Conservation (phyloP, 2,797 vertebrate species). For the Kryptopterus vitreolus region DNA sequence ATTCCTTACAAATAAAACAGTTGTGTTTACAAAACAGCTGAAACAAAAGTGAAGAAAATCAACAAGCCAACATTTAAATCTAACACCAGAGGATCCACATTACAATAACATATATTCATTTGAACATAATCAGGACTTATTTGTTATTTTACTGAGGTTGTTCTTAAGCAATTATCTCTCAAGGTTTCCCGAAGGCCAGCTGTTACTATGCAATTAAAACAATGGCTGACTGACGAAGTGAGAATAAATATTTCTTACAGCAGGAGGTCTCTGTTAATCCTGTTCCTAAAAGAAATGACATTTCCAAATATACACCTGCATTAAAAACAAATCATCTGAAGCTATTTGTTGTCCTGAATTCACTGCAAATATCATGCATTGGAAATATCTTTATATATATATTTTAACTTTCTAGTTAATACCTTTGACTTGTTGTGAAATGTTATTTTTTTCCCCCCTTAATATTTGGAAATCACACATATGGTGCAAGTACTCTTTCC, state of each 20-base stretch:
- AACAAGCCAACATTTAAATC: background rate
- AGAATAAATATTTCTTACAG: background rate
- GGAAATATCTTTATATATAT: background rate
- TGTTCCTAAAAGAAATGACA: background rate
- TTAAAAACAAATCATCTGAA: background rate
- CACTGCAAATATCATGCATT: background rate
- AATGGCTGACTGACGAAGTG: background rate
- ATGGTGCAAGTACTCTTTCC: background rate
- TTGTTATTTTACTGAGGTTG: background rate
- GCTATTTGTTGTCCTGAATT: background rate
- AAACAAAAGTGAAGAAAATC: background rate
- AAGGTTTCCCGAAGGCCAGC: background rate
- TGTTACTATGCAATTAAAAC: background rate
- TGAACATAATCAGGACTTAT: background rate
- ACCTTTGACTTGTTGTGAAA: background rate
- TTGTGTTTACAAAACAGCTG: background rate
- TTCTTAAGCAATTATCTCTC: background rate
- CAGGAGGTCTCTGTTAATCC: conserved; percentile 4
- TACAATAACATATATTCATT: background rate
- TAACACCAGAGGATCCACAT: background rate
- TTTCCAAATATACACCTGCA: background rate
- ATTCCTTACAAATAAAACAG: conserved; percentile 32
- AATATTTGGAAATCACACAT: background rate
- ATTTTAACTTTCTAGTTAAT: background rate
- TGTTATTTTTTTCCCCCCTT: too few species aligned